Evolutionary conservation across 2,888 invertebrate genomes (phyloP).

Genomic region (Saturnia japonica): DNA sequence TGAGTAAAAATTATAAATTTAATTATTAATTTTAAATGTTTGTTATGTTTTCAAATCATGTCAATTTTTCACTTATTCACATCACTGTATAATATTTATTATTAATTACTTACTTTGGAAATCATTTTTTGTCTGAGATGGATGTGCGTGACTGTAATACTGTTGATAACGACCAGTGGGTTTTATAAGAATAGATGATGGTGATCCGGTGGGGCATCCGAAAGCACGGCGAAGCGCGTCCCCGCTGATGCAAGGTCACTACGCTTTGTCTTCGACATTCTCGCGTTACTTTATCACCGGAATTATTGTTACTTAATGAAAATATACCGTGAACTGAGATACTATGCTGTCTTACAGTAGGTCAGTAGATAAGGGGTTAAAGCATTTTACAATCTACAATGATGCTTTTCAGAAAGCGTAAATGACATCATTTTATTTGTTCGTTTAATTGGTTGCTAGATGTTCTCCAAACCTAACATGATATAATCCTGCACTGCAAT

Average conservation of each 20-base stretch:
- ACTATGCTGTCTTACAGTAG: slow-evolving; percentile 56
- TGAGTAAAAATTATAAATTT: slow-evolving; percentile 35
- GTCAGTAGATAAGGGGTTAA: slow-evolving; percentile 46
- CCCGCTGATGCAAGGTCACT: slow-evolving; percentile 63
- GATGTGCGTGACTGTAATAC: slow-evolving; percentile 74
- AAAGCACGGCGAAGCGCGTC: slow-evolving; percentile 53
- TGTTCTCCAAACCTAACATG: background rate
- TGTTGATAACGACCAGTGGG: slow-evolving; percentile 65
- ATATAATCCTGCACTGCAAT: background rate
- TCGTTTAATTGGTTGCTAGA: background rate
- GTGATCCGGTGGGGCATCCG: slow-evolving; percentile 69
- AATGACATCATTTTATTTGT: background rate
- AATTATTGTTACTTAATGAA: slow-evolving; percentile 71
- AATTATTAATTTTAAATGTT: slow-evolving; percentile 1
- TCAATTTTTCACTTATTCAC: slow-evolving; percentile 33
- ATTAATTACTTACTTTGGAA: slow-evolving; percentile 66
- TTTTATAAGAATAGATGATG: slow-evolving; percentile 74
- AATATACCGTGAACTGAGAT: slow-evolving; percentile 66
- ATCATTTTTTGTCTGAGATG: slow-evolving; percentile 73
- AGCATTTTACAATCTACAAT: background rate
- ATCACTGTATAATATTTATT: slow-evolving; percentile 32
- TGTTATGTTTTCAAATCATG: slow-evolving; percentile 15
- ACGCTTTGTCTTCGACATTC: slow-evolving; percentile 74
- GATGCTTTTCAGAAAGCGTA: background rate
- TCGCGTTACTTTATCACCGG: slow-evolving; percentile 63